Base-by-base conservation (phyloP, 2,797 vertebrate genomes). In the Sebastes hubbsi region DNA sequence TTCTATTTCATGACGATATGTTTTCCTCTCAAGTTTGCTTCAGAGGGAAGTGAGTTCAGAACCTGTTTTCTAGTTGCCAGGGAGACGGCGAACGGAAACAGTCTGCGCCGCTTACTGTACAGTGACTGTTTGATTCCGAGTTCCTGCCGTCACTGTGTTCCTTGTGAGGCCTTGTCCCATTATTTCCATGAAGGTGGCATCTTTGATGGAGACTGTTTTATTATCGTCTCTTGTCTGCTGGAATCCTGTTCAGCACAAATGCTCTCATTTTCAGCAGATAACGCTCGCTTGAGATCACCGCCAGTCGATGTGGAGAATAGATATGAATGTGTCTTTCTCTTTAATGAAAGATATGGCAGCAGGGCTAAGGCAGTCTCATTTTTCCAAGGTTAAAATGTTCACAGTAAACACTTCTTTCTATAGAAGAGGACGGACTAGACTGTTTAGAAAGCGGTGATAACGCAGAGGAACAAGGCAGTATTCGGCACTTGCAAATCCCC, bases 21-120 rank as follows among this genome's bases (percentile, higher is more conserved):
- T 46, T 77, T 84, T 88, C 42, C 49, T 90, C 18, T 75, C 81
- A 78, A 90, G 81, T 84, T 74, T 90, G 42, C 64, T 49, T 82
- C 46, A 61, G 60, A 78, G 67, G 58, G 58, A 81, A 83, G 55
- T 56, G 38, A 63, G 75, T 84, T 88, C 77, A 87, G 59, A 59
- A 81, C 56, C n/a, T 78, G 63, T 79, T 24, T 75, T 74, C 29
- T 66, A 74, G 90, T 93, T 93, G 80, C 89, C 86, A 71, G 49
- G 85, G 78, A 90, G 85, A 81, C 59, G 2, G 20, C 4, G 52
- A 54, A 54, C 1, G 4, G 24, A 88, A 74, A 74, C 56, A 75
- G 73, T 32, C 49, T 6, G 68, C 0, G n/a, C 52, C 36, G 83
- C 74, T 80, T 72, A 24, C 68, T 60, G 62, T 30, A 69, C 32